phyloP scores from a whole-genome alignment of 2,888 invertebrate genomes.

The Exephanes ischioxanthus region DNA sequence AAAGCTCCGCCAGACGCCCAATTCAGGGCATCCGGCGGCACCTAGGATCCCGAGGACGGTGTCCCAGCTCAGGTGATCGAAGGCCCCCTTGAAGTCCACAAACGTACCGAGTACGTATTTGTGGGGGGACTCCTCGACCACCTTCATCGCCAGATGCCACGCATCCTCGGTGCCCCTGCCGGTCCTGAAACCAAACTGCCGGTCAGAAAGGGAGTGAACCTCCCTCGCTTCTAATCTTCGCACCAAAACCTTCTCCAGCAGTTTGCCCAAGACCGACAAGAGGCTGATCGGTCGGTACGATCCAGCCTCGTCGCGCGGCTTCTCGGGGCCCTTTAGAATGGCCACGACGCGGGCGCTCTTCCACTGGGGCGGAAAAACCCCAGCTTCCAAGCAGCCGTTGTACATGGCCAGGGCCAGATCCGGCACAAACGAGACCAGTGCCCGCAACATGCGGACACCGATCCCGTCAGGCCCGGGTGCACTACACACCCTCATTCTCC shows the following conservation, averaged over 20 bases:
- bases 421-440: background rate
- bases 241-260: background rate
- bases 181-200: conserved; percentile 30
- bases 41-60: background rate
- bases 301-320: conserved; percentile 34
- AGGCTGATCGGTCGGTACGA: background rate
- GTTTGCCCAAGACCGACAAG: background rate
- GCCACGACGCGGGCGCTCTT: conserved; percentile 23
- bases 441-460: background rate
- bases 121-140: conserved; percentile 23
- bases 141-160: conserved; percentile 1
- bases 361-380: conserved; percentile 32
- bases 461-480: background rate
- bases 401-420: no score
- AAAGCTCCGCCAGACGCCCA: conserved; percentile 20
- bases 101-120: background rate
- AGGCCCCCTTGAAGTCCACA: conserved; percentile 12
- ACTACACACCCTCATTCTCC: background rate
- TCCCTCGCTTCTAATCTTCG: conserved; percentile 9
- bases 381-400: conserved; percentile 33
- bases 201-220: conserved; percentile 11
- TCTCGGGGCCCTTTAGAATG: conserved; percentile 19
- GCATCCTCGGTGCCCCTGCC: conserved; percentile 28
- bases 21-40: conserved; percentile 1
- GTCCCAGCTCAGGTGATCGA: conserved; percentile 8